Percentiles rank a stretch among this genome's conserved stretches.
phyloP scores from a whole-genome alignment of 2,797 vertebrate genomes.

The Sebastes diploproa region DNA sequence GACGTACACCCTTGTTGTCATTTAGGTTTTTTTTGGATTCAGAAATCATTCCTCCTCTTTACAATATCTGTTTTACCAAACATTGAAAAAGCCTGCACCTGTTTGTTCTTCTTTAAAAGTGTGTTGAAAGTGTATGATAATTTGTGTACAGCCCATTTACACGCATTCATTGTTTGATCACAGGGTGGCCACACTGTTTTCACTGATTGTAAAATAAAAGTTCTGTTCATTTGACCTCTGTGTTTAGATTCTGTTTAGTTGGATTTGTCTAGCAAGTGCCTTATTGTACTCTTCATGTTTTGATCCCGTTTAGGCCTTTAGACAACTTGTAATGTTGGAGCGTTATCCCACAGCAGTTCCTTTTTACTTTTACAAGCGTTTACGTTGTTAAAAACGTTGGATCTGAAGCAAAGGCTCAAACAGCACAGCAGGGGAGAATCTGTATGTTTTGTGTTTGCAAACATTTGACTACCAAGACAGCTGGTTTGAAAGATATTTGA shows the following conservation, averaged over 20 bases:
- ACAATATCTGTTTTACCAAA: not conserved
- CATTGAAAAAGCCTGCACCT: not conserved
- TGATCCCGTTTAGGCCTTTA: slow-evolving; percentile 30
- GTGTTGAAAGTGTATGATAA: slow-evolving; percentile 11
- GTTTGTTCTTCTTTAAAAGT: slow-evolving; percentile 21
- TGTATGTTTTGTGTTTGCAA: slow-evolving; percentile 31
- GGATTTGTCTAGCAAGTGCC: slow-evolving; percentile 75
- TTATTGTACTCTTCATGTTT: slow-evolving; percentile 62
- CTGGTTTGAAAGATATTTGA: not conserved
- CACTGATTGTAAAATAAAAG: slow-evolving; percentile 53
- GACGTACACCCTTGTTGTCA: not conserved
- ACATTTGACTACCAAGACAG: not conserved
- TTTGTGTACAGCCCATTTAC: slow-evolving; percentile 18
- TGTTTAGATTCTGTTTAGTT: slow-evolving; percentile 50
- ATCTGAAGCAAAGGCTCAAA: not conserved
- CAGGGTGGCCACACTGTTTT: slow-evolving; percentile 19
- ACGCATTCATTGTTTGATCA: not conserved
- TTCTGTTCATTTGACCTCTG: slow-evolving; percentile 22
- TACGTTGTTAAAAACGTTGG: not conserved
- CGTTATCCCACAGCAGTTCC: not conserved
- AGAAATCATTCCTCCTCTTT: slow-evolving; percentile 48
- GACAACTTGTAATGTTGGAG: slow-evolving; percentile 9
- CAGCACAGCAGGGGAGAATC: slow-evolving; percentile 3
- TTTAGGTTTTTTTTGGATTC: slow-evolving; percentile 28
- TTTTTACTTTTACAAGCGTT: not conserved